phyloP scores from a whole-genome alignment of 2,797 vertebrate species.

The Anguilla anguilla region DNA sequence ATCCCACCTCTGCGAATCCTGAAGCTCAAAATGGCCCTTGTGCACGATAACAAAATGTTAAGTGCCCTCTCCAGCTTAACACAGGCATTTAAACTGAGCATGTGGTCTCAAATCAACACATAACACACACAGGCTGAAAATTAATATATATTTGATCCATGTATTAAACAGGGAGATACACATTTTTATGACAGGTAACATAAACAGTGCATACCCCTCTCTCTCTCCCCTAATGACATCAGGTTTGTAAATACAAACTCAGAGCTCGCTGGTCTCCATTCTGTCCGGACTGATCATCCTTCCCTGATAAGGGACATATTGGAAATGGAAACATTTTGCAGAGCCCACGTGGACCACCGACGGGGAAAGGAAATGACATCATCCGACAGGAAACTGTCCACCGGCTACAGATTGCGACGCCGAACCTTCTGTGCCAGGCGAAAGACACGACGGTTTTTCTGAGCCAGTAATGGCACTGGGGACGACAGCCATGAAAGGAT shows the following conservation, averaged over 20 bases:
- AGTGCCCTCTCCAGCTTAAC: neutral
- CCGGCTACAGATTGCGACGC: neutral
- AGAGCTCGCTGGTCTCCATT: neutral
- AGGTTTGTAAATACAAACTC: neutral
- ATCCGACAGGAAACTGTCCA: neutral
- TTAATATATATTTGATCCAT: slow-evolving; percentile 48
- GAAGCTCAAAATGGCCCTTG: neutral
- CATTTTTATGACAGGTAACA: slow-evolving; percentile 29
- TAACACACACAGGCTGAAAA: slow-evolving; percentile 35
- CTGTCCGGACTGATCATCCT: neutral
- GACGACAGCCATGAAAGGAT: slow-evolving; percentile 17
- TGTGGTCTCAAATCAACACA: slow-evolving; percentile 11
- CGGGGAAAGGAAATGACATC: neutral
- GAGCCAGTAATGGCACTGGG: neutral
- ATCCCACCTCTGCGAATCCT: neutral
- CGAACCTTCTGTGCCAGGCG: neutral
- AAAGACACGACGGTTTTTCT: neutral
- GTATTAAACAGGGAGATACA: slow-evolving; percentile 36
- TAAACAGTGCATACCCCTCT: slow-evolving; percentile 40
- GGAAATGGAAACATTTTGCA: neutral
- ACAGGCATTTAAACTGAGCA: neutral
- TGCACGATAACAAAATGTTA: neutral
- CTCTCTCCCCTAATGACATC: slow-evolving; percentile 11
- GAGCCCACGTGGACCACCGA: neutral
- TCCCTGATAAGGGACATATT: neutral